phyloP scores from a whole-genome alignment of 2,113 vertebrate genomes.

The Megaptera novaeangliae region DNA sequence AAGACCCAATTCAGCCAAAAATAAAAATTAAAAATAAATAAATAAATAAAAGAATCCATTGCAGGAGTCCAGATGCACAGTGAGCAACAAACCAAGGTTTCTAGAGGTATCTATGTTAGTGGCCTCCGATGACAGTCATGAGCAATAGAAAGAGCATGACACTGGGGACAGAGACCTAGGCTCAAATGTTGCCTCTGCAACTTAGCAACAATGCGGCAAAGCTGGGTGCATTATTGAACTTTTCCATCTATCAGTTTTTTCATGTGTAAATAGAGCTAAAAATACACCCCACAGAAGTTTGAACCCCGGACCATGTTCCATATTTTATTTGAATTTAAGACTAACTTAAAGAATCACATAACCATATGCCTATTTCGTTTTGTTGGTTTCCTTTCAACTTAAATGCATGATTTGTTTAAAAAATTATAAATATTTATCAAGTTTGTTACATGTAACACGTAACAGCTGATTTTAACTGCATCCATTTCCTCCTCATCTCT shows the following conservation, averaged over 20 bases:
- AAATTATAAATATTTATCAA: constrained; percentile 88
- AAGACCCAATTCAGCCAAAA: too few relatives aligned
- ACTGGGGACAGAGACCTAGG: neutral
- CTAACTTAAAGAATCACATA: constrained; percentile 85
- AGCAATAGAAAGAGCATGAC: neutral
- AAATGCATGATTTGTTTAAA: constrained; percentile 87
- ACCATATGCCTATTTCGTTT: constrained; percentile 85
- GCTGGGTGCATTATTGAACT: neutral
- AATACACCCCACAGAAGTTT: neutral
- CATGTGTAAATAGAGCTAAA: neutral
- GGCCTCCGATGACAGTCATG: neutral
- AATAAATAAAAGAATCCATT: neutral
- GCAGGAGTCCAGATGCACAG: neutral
- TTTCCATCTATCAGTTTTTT: neutral
- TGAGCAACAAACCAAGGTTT: neutral
- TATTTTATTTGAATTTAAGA: constrained; percentile 85
- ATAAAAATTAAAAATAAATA: too few relatives aligned
- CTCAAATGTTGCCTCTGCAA: neutral
- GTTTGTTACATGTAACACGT: constrained; percentile 87
- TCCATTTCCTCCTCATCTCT: constrained; percentile 80
- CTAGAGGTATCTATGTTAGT: neutral
- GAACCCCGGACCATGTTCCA: constrained; percentile 69
- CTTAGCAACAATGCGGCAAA: neutral
- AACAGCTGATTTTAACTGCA: constrained; percentile 85
- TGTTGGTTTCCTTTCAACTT: constrained; percentile 86